These are phyloP conservation scores for Sycophila sp. DNA, from an alignment of 1,140 invertebrate genomes.

Conservation along the genomic window DNA sequence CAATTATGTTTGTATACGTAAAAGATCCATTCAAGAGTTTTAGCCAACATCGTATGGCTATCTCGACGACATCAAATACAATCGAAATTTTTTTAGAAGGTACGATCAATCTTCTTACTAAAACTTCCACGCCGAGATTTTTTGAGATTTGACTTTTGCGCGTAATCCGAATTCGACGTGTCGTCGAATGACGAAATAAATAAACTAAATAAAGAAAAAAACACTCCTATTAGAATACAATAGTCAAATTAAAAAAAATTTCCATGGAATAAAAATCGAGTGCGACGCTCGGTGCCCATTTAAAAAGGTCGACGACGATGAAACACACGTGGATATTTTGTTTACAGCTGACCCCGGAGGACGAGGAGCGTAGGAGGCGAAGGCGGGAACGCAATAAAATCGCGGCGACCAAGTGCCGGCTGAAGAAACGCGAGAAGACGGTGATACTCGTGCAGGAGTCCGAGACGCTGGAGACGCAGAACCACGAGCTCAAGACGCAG, in stretches of 20 bases:
- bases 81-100: conserved; percentile 14
- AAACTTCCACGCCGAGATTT: too few species aligned
- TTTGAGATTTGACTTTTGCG: too few species aligned
- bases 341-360: conserved; percentile 85
- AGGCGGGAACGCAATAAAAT: conserved; percentile 93
- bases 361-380: conserved; percentile 84
- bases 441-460: conserved; percentile 88
- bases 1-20: neutral
- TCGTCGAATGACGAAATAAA: too few species aligned
- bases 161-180: too few species aligned
- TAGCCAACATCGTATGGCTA: conserved; percentile 14
- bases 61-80: conserved; percentile 9
- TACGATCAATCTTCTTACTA: neutral
- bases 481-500: conserved; percentile 84
- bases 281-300: too few species aligned
- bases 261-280: too few species aligned
- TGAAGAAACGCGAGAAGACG: conserved; percentile 92
- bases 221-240: too few species aligned
- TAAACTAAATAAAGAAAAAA: too few species aligned
- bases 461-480: conserved; percentile 86
- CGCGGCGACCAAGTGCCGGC: conserved; percentile 92
- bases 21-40: conserved; percentile 14
- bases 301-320: too few species aligned
- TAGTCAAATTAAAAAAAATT: too few species aligned
- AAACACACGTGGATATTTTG: neutral